phyloP scores from a whole-genome alignment of 2,113 vertebrate genomes.

The Dunckerocampus dactyliophorus region DNA sequence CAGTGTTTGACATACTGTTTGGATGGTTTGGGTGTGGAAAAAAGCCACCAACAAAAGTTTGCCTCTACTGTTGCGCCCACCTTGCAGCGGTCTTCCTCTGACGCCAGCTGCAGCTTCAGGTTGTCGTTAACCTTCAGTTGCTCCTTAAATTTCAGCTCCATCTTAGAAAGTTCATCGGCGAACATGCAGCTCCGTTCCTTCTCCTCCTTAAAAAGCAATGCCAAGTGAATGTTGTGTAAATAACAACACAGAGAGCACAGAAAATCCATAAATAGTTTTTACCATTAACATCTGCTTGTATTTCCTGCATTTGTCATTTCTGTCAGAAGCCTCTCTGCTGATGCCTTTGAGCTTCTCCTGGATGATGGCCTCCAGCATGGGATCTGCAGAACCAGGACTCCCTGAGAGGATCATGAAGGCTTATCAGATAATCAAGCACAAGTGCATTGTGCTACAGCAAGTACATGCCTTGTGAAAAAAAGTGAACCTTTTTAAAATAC shows the following conservation, averaged over 20 bases:
- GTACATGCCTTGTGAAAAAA: background rate
- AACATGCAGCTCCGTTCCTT: conserved; percentile 86
- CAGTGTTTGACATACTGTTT: background rate
- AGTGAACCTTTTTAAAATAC: conserved; percentile 32
- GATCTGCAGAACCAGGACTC: conserved; percentile 76
- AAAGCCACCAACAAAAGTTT: background rate
- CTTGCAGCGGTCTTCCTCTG: conserved; percentile 86
- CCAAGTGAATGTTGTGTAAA: background rate
- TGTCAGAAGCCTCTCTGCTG: conserved; percentile 86
- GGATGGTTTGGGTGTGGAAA: background rate
- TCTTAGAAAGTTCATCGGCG: conserved; percentile 88
- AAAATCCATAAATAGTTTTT: conserved; percentile 55
- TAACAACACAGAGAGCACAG: background rate
- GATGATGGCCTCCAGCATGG: conserved; percentile 80
- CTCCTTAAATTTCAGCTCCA: conserved; percentile 92
- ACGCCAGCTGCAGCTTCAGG: conserved; percentile 83
- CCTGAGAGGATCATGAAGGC: conserved; percentile 60
- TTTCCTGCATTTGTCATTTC: conserved; percentile 90
- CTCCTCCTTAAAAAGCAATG: conserved; percentile 78
- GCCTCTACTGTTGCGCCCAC: conserved; percentile 64
- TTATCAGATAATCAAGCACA: background rate
- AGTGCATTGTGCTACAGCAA: background rate
- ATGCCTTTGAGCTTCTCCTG: conserved; percentile 87
- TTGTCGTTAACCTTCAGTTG: conserved; percentile 85
- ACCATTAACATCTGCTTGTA: conserved; percentile 91